Evolutionary conservation across 92 coral and sea anemone genomes (phyloP), one percentile per base, ranked within the genome.

Genomic region (Pocillopora meandrina): DNA sequence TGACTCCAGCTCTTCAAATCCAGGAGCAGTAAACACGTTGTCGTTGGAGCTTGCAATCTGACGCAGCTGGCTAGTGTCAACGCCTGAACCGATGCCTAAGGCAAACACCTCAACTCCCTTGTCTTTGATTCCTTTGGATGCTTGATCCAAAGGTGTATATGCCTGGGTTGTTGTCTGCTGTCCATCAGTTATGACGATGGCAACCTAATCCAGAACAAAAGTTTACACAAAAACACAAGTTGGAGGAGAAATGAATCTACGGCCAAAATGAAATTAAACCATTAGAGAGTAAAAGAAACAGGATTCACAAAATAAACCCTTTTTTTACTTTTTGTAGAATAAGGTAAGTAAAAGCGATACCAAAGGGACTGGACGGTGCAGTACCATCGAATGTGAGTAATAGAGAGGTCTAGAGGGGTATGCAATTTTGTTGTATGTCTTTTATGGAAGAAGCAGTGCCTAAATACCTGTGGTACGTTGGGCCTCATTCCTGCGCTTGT

Each of bases 111-210:
- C 69, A 36, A 84, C 84, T 55, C 90, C 85, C 89, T 83, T 75
- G 9, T 82, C 84, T 78, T 91, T 91, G 67, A 91, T 65, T 65
- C 87, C 84, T 21, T 87, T 71, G 9, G 94, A 88, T 16, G 94
- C 94, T n/a, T 33, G 56, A 31, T 61, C 59, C 15, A 91, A 79
- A 17, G 86, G 80, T 59, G 94, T 91, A 61, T 63, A 84, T 9
- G 14, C 56, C 3, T 80, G 77, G 12, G 59, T 23, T 33, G 36
- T 81, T 13, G 94, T 88, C 65, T 91, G 94, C 74, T 59, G 80
- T 5, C 94, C 94, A 78, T 91, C 94, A 20, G 92, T 88, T 26
- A 91, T 36, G 11, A 91, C 92, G 55, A 91, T 75, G 56, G 90
- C 91, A 16, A 90, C 79, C 94, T 91, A 61, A 12, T 16, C 31